phyloP scores from a whole-genome alignment of 2,113 vertebrate species.

The Todiramphus saurophagus region DNA sequence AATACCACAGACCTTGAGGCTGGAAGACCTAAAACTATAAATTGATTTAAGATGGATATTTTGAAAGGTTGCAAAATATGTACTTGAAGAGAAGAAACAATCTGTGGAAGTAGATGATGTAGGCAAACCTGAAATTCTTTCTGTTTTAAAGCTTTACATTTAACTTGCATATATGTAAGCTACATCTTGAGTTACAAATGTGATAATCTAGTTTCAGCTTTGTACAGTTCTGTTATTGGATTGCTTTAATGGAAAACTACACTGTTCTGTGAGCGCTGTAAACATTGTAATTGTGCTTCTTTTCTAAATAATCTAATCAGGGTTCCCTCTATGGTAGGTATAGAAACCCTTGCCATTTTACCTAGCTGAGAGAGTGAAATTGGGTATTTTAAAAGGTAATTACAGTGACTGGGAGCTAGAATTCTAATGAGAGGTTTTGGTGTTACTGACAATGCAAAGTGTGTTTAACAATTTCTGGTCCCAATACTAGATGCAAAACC shows the following conservation, averaged over 20 bases:
- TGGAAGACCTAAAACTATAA: neutral
- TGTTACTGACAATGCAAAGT: neutral
- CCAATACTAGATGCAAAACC: neutral
- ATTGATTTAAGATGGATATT: neutral
- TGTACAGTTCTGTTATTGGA: neutral
- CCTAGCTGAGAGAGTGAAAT: neutral
- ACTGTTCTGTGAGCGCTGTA: neutral
- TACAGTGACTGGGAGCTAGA: neutral
- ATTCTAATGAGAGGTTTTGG: neutral
- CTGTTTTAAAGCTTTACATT: neutral
- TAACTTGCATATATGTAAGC: neutral
- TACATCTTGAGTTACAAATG: neutral
- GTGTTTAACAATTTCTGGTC: neutral
- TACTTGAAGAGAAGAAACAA: neutral
- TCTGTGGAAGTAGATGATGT: neutral
- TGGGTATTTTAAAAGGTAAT: neutral
- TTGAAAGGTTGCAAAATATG: neutral
- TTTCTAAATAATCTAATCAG: neutral
- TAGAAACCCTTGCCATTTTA: neutral
- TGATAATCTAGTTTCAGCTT: neutral
- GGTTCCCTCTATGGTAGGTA: neutral
- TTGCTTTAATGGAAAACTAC: neutral
- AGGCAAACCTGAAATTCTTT: neutral
- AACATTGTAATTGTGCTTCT: neutral
- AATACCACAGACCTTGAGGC: accelerated